Evolutionary conservation across 2,888 invertebrate species (phyloP).

Genomic region (Cantharis nigra): DNA sequence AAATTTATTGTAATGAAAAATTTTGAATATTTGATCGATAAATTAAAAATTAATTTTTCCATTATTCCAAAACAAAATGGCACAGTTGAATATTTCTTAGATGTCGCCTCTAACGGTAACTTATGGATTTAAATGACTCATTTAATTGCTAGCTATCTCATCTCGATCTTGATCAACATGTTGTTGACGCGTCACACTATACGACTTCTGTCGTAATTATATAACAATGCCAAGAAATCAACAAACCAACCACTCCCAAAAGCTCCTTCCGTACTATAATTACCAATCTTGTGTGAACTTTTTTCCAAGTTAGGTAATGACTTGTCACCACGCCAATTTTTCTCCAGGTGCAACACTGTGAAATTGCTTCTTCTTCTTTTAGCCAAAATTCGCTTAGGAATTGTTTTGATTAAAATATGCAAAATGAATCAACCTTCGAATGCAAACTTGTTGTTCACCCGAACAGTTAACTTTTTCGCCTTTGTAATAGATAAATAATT

Average conservation of each 20-base stretch:
- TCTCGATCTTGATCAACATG: neutral
- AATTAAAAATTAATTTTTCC: neutral
- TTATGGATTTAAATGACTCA: neutral
- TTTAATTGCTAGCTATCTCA: neutral
- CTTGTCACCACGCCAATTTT: neutral
- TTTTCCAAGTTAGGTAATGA: constrained; percentile 2
- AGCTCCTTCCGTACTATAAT: neutral
- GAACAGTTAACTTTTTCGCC: neutral
- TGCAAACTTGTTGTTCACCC: neutral
- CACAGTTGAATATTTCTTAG: neutral
- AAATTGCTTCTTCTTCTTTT: too few relatives aligned
- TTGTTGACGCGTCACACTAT: neutral
- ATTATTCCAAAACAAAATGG: too few relatives aligned
- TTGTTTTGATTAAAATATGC: neutral
- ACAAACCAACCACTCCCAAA: constrained; percentile 7
- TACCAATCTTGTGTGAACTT: neutral
- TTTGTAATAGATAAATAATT: neutral
- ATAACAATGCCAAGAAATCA: neutral
- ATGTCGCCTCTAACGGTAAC: neutral
- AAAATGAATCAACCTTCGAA: neutral
- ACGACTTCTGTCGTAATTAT: neutral
- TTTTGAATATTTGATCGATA: neutral
- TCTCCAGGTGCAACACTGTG: neutral
- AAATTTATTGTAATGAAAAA: neutral
- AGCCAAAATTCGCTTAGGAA: neutral